phyloP scores from a whole-genome alignment of 2,888 invertebrate species.

The Branchellion lobata region DNA sequence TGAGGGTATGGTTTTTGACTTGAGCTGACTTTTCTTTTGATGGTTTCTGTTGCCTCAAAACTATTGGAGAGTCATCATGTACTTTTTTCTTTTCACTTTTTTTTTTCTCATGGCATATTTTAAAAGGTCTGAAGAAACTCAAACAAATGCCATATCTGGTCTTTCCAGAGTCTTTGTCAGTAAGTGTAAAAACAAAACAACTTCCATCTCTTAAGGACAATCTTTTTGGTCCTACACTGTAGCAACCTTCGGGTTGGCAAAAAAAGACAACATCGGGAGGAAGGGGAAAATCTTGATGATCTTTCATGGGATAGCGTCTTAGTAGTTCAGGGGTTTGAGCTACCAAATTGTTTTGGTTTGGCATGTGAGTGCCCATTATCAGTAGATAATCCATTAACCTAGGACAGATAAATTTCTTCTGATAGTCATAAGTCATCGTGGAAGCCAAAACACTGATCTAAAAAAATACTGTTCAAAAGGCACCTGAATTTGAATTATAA shows the following conservation, averaged over 20 bases:
- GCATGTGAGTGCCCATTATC: conserved; percentile 83
- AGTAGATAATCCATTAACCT: conserved; percentile 84
- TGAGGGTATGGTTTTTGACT: conserved; percentile 82
- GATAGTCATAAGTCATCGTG: conserved; percentile 47
- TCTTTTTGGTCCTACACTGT: conserved; percentile 76
- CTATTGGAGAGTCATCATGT: background rate
- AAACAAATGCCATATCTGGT: conserved; percentile 87
- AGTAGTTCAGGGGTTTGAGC: conserved; percentile 86
- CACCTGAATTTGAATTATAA: background rate
- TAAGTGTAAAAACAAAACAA: conserved; percentile 95
- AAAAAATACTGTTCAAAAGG: conserved; percentile 17
- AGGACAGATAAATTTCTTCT: conserved; percentile 66
- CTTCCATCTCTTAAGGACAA: conserved; percentile 75
- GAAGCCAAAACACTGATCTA: background rate
- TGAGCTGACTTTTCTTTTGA: conserved; percentile 55
- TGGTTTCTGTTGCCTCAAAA: background rate
- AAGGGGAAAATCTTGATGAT: conserved; percentile 93
- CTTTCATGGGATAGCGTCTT: conserved; percentile 84
- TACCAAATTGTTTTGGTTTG: conserved; percentile 63
- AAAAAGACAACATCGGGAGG: conserved; percentile 98
- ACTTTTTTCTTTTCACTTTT: background rate
- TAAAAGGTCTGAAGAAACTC: conserved; percentile 90
- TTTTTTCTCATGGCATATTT: conserved; percentile 53
- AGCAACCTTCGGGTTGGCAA: conserved; percentile 98
- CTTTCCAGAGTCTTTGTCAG: conserved; percentile 84